phyloP scores from a whole-genome alignment of 2,113 vertebrate genomes.

The Prunella himalayana region DNA sequence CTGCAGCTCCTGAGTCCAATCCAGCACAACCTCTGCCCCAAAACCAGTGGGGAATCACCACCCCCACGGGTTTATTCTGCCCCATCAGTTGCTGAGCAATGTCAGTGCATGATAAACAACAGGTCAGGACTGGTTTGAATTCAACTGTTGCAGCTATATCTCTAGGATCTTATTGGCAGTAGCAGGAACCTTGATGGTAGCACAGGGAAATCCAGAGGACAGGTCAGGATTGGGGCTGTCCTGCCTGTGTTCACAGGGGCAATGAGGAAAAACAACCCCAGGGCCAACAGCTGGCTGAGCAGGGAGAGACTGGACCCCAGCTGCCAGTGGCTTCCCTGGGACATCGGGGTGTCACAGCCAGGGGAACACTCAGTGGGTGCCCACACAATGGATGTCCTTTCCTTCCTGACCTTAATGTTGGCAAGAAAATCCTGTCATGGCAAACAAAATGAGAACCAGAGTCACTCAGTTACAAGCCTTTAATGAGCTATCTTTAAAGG shows the following conservation, averaged over 20 bases:
- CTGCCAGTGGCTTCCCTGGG: background rate
- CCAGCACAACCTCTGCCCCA: background rate
- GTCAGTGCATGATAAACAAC: background rate
- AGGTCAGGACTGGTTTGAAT: background rate
- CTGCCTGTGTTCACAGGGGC: background rate
- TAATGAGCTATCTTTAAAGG: background rate
- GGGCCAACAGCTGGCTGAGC: background rate
- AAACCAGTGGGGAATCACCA: background rate
- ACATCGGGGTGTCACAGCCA: background rate
- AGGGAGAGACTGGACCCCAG: background rate
- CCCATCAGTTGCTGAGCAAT: background rate
- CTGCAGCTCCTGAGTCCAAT: background rate
- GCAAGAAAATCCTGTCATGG: background rate
- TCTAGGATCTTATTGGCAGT: background rate
- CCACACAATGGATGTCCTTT: background rate
- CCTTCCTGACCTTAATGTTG: background rate
- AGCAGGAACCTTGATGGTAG: background rate
- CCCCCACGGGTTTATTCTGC: background rate
- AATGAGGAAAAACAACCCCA: background rate
- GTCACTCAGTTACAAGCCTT: background rate
- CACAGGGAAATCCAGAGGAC: background rate
- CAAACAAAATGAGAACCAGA: background rate
- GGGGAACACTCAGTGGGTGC: background rate
- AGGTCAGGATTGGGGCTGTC: background rate
- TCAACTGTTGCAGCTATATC: background rate